phyloP scores from a whole-genome alignment of 2,888 invertebrate genomes.

The Phortica okadai region DNA sequence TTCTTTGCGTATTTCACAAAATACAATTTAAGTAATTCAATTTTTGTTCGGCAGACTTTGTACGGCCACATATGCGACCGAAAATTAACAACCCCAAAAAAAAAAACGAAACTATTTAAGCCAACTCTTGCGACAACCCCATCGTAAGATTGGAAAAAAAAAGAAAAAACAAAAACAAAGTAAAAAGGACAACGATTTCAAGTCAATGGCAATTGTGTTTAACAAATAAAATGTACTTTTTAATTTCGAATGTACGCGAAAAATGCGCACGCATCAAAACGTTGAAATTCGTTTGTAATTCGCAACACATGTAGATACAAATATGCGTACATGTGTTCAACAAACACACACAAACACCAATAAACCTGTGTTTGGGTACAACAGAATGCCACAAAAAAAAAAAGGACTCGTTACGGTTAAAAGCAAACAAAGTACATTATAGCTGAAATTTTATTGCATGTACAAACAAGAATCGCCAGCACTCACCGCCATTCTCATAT shows the following conservation, averaged over 20 bases:
- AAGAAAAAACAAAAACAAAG: neutral
- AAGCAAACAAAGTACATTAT: conserved; percentile 32
- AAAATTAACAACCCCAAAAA: too few relatives aligned
- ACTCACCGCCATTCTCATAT: neutral
- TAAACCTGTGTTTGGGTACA: neutral
- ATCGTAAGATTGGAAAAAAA: neutral
- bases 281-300: neutral
- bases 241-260: neutral
- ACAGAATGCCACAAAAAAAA: neutral
- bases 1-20: too few relatives aligned
- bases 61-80: too few relatives aligned
- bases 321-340: conserved; percentile 12
- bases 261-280: neutral
- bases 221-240: neutral
- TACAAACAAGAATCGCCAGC: conserved; percentile 20
- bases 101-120: too few relatives aligned
- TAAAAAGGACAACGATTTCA: neutral
- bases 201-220: neutral
- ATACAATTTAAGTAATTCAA: too few relatives aligned
- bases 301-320: conserved; percentile 12
- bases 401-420: conserved; percentile 22
- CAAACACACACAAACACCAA: neutral
- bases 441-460: conserved; percentile 30
- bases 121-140: too few relatives aligned
- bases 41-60: too few relatives aligned